Conservation (phyloP, 2,888 invertebrate genomes). For the Drosophila mimica region DNA sequence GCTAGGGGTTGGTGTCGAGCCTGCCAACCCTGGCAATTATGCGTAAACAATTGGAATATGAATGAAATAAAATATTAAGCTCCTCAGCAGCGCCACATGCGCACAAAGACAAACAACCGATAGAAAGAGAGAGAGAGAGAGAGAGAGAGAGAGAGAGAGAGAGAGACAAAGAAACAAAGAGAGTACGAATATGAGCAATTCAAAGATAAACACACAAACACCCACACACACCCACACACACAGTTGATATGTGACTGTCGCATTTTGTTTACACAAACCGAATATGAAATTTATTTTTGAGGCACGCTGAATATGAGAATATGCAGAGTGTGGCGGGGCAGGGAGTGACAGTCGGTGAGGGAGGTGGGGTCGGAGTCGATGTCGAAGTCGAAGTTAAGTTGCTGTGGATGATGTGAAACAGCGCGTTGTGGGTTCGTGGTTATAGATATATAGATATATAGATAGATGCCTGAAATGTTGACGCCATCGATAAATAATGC, state of each 20-base stretch:
- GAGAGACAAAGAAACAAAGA: not conserved
- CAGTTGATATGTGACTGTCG: slow-evolving; percentile 66
- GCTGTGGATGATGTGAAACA: slow-evolving; percentile 24
- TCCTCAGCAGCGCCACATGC: slow-evolving; percentile 45
- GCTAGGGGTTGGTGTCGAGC: not conserved
- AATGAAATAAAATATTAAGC: slow-evolving; percentile 61
- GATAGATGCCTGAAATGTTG: slow-evolving; percentile 30
- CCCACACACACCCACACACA: slow-evolving; percentile 7
- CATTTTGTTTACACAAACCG: slow-evolving; percentile 66
- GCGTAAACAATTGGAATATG: slow-evolving; percentile 66
- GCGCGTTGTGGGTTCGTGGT: slow-evolving; percentile 10
- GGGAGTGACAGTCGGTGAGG: not conserved
- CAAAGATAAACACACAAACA: slow-evolving; percentile 9
- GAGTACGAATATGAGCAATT: slow-evolving; percentile 16
- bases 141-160: not conserved
- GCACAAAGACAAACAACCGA: slow-evolving; percentile 39
- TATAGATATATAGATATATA: slow-evolving; percentile 9
- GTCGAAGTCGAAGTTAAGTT: slow-evolving; percentile 31
- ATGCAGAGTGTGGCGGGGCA: not conserved
- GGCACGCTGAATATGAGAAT: not conserved
- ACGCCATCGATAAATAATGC: slow-evolving; percentile 73
- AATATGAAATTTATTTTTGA: slow-evolving; percentile 64
- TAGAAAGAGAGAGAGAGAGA: not conserved
- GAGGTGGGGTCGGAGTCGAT: not conserved
- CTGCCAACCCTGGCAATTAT: slow-evolving; percentile 38